These are phyloP conservation scores for Beris chalybata DNA, from an alignment of 2,888 invertebrate genomes.

Conservation along the genomic window DNA sequence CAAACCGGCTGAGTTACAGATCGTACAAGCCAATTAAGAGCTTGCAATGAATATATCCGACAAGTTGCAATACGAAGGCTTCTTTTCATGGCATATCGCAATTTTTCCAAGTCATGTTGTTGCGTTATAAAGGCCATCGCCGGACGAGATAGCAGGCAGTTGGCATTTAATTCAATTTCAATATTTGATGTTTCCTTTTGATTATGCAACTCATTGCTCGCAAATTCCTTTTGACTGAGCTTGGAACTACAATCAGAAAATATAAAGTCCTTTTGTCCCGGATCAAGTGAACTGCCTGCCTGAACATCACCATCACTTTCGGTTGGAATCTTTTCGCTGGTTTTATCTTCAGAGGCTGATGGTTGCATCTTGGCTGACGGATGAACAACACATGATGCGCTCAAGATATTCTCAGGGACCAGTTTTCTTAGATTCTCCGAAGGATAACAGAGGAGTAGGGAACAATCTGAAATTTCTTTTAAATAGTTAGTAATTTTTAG, in stretches of 20 bases:
- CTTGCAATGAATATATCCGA: constrained; percentile 87
- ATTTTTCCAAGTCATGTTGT: constrained; percentile 80
- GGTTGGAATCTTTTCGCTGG: constrained; percentile 49
- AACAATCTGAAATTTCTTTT: constrained; percentile 46
- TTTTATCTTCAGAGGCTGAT: constrained; percentile 42
- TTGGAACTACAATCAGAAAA: constrained; percentile 37
- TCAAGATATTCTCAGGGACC: constrained; percentile 65
- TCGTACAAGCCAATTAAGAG: constrained; percentile 91
- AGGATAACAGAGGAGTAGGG: constrained; percentile 76
- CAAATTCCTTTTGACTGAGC: constrained; percentile 28
- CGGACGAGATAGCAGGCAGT: constrained; percentile 61
- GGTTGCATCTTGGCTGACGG: constrained; percentile 50
- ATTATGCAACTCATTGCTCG: constrained; percentile 28
- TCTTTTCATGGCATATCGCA: constrained; percentile 85
- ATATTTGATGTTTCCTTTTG: constrained; percentile 38
- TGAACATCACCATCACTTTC: neutral
- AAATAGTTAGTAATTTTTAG: neutral
- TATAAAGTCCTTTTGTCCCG: constrained; percentile 1
- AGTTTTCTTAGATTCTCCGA: constrained; percentile 83
- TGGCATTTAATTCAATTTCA: constrained; percentile 46
- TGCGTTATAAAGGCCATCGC: constrained; percentile 86
- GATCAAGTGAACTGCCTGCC: constrained; percentile 1
- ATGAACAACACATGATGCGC: constrained; percentile 48
- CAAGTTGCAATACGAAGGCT: constrained; percentile 79
- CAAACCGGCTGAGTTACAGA: constrained; percentile 89